Evolutionary conservation across 2,888 invertebrate genomes (phyloP).

Genomic region (Meliscaeva auricollis): DNA sequence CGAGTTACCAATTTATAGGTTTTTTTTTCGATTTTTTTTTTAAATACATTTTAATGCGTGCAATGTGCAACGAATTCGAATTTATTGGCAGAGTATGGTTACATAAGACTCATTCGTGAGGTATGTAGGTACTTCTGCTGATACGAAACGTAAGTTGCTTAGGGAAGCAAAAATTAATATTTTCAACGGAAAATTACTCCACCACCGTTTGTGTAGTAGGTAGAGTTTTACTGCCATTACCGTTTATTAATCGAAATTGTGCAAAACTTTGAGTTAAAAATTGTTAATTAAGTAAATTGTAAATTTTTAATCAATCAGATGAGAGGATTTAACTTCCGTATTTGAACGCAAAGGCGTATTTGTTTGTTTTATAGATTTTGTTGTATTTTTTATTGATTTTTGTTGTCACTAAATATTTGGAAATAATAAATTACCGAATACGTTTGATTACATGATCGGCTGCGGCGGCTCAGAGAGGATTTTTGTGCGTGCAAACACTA

Average conservation of each 20-base stretch:
- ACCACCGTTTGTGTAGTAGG: not conserved
- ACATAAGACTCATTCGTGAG: conserved; percentile 28
- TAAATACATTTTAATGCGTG: conserved; percentile 11
- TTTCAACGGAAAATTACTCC: conserved; percentile 19
- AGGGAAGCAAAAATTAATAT: conserved; percentile 52
- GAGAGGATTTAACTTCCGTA: conserved; percentile 57
- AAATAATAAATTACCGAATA: conserved; percentile 17
- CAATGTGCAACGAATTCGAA: conserved; percentile 54
- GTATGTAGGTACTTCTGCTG: conserved; percentile 7
- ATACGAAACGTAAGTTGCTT: conserved; percentile 21
- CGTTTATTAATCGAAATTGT: conserved; percentile 49
- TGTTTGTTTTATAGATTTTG: not conserved
- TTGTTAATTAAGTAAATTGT: conserved; percentile 65
- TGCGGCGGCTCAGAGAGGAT: not conserved
- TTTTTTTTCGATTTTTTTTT: not conserved
- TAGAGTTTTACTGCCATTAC: not conserved
- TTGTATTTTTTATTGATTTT: conserved; percentile 19
- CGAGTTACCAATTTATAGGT: conserved; percentile 42
- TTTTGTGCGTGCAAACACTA: conserved; percentile 17
- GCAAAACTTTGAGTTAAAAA: conserved; percentile 68
- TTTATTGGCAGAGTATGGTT: conserved; percentile 53
- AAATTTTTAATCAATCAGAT: conserved; percentile 22
- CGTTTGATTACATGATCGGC: conserved; percentile 14
- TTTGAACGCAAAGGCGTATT: not conserved
- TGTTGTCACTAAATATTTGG: conserved; percentile 44